Conservation (phyloP, 2,888 invertebrate genomes). For the Pristionchus arcanus region DNA sequence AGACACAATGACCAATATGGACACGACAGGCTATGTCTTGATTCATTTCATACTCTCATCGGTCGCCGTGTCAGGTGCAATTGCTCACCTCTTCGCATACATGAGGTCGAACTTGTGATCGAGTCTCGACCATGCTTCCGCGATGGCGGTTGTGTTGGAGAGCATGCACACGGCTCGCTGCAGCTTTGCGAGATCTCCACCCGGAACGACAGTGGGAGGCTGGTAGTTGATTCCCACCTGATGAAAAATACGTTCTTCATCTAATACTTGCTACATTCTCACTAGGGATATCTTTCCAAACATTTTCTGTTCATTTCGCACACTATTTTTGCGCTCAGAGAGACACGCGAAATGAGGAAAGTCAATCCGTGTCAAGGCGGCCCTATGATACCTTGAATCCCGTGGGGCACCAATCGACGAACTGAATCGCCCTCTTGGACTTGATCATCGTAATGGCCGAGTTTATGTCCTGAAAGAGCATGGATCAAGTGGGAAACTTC, state of each 20-base stretch:
- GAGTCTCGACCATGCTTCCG: slow-evolving; percentile 55
- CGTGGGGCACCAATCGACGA: slow-evolving; percentile 78
- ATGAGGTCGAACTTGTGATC: slow-evolving; percentile 54
- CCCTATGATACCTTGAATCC: slow-evolving; percentile 73
- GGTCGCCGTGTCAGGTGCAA: no score
- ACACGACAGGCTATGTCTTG: no score
- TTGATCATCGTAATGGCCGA: slow-evolving; percentile 78
- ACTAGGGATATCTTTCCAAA: neutral
- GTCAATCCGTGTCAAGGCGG: no score
- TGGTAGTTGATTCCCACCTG: slow-evolving; percentile 55
- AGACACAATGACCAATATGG: no score
- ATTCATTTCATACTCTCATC: no score
- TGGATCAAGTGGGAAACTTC: no score
- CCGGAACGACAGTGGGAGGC: slow-evolving; percentile 52
- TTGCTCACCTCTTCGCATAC: slow-evolving; percentile 42
- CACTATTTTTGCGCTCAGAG: neutral
- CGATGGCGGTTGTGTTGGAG: slow-evolving; percentile 70
- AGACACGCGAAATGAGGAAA: neutral
- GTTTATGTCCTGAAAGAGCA: slow-evolving; percentile 71
- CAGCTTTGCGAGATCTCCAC: slow-evolving; percentile 53
- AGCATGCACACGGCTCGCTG: slow-evolving; percentile 57
- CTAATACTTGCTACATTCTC: no score
- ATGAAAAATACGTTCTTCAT: no score
- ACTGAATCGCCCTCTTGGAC: slow-evolving; percentile 77
- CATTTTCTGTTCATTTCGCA: neutral